Conservation (phyloP, 2,888 invertebrate genomes). For the Monochamus alternatus region DNA sequence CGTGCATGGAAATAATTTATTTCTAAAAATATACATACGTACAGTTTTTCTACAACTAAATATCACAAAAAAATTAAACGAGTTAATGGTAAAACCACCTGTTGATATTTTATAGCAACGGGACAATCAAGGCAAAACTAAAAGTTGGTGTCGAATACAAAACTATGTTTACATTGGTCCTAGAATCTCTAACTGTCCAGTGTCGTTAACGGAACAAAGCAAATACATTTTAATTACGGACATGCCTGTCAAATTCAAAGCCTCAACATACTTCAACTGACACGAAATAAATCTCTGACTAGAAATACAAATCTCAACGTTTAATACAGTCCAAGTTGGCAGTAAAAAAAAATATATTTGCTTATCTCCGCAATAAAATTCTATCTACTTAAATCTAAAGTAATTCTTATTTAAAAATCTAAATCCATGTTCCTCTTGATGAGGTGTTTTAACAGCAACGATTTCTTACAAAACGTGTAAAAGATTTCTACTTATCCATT, state of each 20-base stretch:
- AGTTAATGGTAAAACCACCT: not conserved
- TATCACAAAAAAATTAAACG: constrained; percentile 16
- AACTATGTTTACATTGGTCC: too few species aligned
- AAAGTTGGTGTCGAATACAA: too few species aligned
- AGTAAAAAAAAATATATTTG: too few species aligned
- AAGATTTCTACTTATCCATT: not conserved
- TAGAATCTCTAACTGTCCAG: too few species aligned
- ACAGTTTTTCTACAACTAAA: not conserved
- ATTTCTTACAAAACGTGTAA: not conserved
- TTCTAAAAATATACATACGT: constrained; percentile 12
- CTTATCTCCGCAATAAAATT: too few species aligned
- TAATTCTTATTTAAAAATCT: not conserved
- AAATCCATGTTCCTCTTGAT: not conserved
- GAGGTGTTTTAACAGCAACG: too few species aligned
- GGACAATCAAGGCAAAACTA: too few species aligned
- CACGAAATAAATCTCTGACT: not conserved
- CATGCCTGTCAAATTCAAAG: too few species aligned
- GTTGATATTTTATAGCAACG: not conserved
- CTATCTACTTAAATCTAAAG: too few species aligned
- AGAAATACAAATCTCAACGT: not conserved
- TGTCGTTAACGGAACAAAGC: too few species aligned
- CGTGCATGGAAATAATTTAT: constrained; percentile 2
- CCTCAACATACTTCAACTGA: not conserved
- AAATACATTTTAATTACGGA: too few species aligned
- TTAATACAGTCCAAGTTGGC: too few species aligned